Conservation (phyloP, 2,888 invertebrate genomes). For the Amitus sp. region DNA sequence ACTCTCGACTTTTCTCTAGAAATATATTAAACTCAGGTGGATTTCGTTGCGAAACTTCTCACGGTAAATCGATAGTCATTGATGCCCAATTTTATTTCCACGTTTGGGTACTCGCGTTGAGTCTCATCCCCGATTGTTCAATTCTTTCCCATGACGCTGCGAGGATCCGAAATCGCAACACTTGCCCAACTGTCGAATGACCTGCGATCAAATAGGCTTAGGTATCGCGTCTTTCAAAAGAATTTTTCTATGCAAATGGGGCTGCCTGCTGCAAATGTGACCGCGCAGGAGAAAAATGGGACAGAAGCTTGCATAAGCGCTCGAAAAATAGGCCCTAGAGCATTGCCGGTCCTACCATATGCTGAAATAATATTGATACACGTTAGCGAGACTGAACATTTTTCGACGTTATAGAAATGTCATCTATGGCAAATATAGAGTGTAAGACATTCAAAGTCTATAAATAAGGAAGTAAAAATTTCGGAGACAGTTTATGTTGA, state of each 20-base stretch:
- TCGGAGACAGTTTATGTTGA: too few species aligned
- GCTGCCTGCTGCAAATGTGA: slow-evolving; percentile 3
- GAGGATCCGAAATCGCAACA: slow-evolving; percentile 35
- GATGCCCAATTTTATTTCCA: slow-evolving; percentile 24
- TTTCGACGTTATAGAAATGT: neutral
- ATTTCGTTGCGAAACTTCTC: slow-evolving; percentile 20
- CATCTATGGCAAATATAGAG: neutral
- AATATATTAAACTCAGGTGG: neutral
- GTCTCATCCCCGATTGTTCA: slow-evolving; percentile 22
- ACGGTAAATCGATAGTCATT: slow-evolving; percentile 26
- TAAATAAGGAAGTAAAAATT: neutral
- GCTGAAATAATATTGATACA: slow-evolving; percentile 13
- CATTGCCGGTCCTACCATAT: slow-evolving; percentile 8
- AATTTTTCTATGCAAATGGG: slow-evolving; percentile 24
- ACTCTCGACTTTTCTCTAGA: too few species aligned
- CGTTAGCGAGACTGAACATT: neutral
- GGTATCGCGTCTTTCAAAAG: slow-evolving; percentile 20
- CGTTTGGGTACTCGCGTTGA: slow-evolving; percentile 33
- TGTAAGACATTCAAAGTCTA: neutral
- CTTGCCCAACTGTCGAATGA: slow-evolving; percentile 31
- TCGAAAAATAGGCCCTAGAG: slow-evolving; percentile 9
- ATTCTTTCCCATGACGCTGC: slow-evolving; percentile 40
- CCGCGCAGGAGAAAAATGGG: slow-evolving; percentile 12
- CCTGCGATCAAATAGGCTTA: slow-evolving; percentile 7
- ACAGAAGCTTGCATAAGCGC: neutral